Conservation (phyloP, 92 coral and sea anemone species). For the Epizoanthus illoricatus region DNA sequence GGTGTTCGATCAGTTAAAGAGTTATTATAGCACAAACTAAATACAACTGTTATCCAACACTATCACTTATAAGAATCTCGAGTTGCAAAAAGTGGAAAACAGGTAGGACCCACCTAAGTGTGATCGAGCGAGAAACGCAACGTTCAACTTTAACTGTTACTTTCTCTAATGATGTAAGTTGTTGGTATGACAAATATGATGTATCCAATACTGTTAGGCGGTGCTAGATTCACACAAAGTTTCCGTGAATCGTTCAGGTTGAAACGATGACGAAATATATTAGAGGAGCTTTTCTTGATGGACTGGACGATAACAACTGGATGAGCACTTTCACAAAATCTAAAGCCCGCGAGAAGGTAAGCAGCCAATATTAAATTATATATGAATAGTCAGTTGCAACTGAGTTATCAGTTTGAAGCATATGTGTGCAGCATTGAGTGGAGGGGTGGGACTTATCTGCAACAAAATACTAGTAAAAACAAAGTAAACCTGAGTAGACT, state of each 20-base stretch:
- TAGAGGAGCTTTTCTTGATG: slow-evolving; percentile 57
- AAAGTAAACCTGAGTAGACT: too few relatives aligned
- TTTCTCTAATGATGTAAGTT: too few relatives aligned
- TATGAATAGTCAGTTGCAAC: not conserved
- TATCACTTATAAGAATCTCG: too few relatives aligned
- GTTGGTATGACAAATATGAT: not conserved
- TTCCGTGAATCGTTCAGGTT: slow-evolving; percentile 38
- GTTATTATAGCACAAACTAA: too few relatives aligned
- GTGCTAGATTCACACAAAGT: not conserved
- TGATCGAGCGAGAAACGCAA: too few relatives aligned
- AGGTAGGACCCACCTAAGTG: too few relatives aligned
- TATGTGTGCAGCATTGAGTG: not conserved
- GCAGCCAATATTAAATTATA: not conserved
- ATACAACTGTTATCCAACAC: too few relatives aligned
- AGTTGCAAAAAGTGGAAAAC: too few relatives aligned
- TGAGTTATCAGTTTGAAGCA: not conserved
- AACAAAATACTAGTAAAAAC: too few relatives aligned
- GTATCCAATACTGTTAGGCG: not conserved
- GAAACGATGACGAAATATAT: slow-evolving; percentile 60
- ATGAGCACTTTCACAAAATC: slow-evolving; percentile 55
- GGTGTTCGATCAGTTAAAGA: too few relatives aligned
- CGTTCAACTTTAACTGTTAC: too few relatives aligned
- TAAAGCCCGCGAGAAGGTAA: slow-evolving; percentile 61
- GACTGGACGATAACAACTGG: slow-evolving; percentile 51
- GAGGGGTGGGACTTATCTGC: too few relatives aligned